A percentile compares a stretch with the other conserved stretches of the same genome.
Conservation (phyloP, 2,797 vertebrate species). For the Crenuchus spilurus region DNA sequence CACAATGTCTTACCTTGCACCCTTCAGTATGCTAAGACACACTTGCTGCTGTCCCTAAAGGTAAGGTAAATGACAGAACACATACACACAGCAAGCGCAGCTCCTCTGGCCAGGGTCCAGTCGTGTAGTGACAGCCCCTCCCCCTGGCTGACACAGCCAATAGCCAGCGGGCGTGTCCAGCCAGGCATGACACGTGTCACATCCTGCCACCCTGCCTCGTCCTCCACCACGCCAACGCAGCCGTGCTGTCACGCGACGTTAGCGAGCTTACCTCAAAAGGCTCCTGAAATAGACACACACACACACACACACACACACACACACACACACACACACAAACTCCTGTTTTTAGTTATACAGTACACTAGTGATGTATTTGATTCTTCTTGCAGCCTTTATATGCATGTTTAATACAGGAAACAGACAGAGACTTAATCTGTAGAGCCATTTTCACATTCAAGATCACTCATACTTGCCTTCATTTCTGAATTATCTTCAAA, state of each 20-base stretch:
- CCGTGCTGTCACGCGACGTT: slow-evolving; percentile 71
- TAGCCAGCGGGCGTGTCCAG: slow-evolving; percentile 68
- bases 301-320: not conserved
- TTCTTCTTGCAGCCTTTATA: not conserved
- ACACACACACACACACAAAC: not conserved
- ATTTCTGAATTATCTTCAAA: no score
- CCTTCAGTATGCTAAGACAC: not conserved
- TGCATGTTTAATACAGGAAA: not conserved
- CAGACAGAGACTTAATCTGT: no score
- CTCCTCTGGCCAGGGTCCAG: slow-evolving; percentile 65
- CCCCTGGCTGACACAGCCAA: slow-evolving; percentile 54
- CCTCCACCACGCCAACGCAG: slow-evolving; percentile 60
- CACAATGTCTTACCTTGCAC: slow-evolving; percentile 4
- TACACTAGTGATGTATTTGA: not conserved
- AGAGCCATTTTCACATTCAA: no score
- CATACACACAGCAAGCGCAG: not conserved
- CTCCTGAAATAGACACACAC: slow-evolving; percentile 59
- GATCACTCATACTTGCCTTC: no score
- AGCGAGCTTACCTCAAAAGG: slow-evolving; percentile 60
- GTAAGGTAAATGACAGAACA: slow-evolving; percentile 24
- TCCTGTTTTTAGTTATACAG: not conserved
- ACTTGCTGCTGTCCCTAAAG: not conserved
- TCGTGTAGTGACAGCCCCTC: slow-evolving; percentile 65
- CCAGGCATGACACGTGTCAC: slow-evolving; percentile 71
- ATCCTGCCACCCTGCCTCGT: slow-evolving; percentile 60